These are phyloP conservation scores for Cataglyphis albicans DNA, from an alignment of 2,888 invertebrate species.

Conservation along the genomic window DNA sequence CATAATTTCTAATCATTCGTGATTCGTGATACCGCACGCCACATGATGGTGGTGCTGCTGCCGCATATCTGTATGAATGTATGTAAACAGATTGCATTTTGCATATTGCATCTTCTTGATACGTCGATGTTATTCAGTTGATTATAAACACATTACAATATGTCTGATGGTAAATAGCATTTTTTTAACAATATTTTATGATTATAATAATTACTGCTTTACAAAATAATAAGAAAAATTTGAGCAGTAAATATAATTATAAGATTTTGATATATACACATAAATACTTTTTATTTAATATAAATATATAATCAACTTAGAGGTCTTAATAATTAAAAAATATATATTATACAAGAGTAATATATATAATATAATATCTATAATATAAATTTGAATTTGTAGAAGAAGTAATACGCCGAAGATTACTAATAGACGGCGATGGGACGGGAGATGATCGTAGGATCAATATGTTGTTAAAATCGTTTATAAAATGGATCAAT, in stretches of 20 bases:
- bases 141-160: not conserved
- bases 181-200: not conserved
- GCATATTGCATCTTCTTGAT: not conserved
- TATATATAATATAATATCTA: not conserved
- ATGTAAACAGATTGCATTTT: not conserved
- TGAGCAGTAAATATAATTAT: not conserved
- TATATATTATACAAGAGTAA: not conserved
- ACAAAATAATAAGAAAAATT: not conserved
- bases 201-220: not conserved
- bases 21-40: no score
- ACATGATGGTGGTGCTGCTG: no score
- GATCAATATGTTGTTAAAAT: slow-evolving; percentile 94
- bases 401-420: slow-evolving; percentile 97
- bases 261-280: not conserved
- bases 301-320: not conserved
- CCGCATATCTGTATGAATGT: no score
- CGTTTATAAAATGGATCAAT: slow-evolving; percentile 93
- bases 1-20: no score
- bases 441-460: slow-evolving; percentile 98
- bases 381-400: slow-evolving; percentile 1
- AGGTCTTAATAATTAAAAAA: not conserved
- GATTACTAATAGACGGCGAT: slow-evolving; percentile 98
- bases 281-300: not conserved
- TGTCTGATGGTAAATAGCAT: slow-evolving; percentile 2
- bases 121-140: not conserved